Evolutionary conservation across 2,797 vertebrate species (phyloP).

Genomic region (Anolis apletophallus): DNA sequence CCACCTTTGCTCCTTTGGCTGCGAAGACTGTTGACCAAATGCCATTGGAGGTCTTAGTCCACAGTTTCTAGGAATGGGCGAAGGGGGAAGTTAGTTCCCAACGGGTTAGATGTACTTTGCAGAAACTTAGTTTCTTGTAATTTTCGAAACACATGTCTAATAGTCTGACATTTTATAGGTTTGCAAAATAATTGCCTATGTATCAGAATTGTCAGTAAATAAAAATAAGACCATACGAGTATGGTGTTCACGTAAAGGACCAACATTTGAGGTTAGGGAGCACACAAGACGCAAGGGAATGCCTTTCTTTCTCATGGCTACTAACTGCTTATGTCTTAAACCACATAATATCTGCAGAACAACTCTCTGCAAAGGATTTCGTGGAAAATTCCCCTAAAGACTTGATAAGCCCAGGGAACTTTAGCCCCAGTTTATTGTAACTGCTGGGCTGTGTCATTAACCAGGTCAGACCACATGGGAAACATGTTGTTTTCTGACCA

Average conservation of each 20-base stretch:
- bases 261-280: background rate
- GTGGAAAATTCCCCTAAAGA: background rate
- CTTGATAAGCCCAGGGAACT: background rate
- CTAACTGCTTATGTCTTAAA: background rate
- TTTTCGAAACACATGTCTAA: background rate
- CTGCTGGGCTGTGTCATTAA: background rate
- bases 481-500: background rate
- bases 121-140: background rate
- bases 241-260: background rate
- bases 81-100: background rate
- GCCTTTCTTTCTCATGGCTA: background rate
- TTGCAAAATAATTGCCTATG: background rate
- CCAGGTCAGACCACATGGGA: too few species aligned
- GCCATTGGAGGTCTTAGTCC: background rate
- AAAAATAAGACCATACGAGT: background rate
- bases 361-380: background rate
- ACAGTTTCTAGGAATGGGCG: background rate
- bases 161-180: background rate
- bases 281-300: background rate
- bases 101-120: background rate
- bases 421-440: background rate
- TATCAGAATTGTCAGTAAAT: background rate
- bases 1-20: conserved; percentile 1
- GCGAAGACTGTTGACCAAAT: background rate
- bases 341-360: background rate